These are phyloP conservation scores for Barnardius zonarius DNA, from an alignment of 2,113 vertebrate genomes.

Conservation along the genomic window DNA sequence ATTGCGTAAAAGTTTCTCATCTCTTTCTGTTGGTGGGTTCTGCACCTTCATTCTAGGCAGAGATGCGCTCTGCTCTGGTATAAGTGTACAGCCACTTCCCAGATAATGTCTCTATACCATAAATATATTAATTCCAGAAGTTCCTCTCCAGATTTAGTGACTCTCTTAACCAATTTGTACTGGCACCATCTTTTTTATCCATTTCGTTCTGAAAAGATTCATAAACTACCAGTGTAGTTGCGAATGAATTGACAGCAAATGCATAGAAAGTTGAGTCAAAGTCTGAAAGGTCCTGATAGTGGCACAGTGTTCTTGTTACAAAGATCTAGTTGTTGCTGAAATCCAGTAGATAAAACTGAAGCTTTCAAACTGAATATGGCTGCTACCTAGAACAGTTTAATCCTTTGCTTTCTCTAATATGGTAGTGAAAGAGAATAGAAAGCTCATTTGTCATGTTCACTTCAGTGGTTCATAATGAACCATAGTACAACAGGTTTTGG, in stretches of 20 bases:
- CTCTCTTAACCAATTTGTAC: background rate
- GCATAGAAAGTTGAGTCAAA: background rate
- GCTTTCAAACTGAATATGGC: background rate
- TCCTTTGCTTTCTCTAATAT: background rate
- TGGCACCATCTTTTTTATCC: background rate
- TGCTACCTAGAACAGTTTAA: background rate
- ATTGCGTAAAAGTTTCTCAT: background rate
- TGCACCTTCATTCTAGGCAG: background rate
- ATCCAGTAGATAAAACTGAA: background rate
- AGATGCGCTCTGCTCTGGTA: background rate
- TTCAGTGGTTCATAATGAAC: background rate
- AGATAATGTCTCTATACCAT: background rate
- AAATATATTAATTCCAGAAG: background rate
- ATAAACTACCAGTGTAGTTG: background rate
- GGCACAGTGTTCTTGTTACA: background rate
- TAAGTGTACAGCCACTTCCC: background rate
- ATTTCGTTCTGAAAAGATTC: background rate
- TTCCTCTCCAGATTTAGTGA: background rate
- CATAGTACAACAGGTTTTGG: background rate
- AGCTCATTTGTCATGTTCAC: background rate
- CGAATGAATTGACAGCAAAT: background rate
- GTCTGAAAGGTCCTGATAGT: background rate
- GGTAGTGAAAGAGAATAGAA: background rate
- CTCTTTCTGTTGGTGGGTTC: background rate
- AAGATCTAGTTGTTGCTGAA: background rate